These are phyloP conservation scores for Podotricha telesiphe DNA, from an alignment of 2,888 invertebrate species.

Conservation along the genomic window DNA sequence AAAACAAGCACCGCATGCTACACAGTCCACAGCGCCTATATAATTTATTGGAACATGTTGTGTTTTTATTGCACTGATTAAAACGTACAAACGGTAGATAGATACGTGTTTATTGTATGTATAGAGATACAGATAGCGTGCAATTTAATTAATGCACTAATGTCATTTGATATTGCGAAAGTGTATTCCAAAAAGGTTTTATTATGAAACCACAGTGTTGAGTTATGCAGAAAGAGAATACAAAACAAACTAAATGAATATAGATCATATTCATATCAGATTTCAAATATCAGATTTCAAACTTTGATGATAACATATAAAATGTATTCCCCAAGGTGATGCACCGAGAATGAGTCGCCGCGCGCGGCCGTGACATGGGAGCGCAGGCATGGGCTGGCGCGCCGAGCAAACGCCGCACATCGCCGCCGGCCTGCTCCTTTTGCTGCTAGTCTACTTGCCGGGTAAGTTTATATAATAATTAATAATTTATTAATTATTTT, in stretches of 20 bases:
- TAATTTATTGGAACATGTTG: neutral
- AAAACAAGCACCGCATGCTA: neutral
- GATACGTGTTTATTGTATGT: no score
- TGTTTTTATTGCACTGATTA: slow-evolving; percentile 1
- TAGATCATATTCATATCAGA: no score
- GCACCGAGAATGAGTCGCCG: slow-evolving; percentile 90
- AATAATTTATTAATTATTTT: no score
- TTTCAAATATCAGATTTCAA: no score
- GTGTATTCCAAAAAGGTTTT: no score
- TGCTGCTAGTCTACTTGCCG: slow-evolving; percentile 81
- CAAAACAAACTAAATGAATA: no score
- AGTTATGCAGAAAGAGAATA: no score
- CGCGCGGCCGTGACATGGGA: slow-evolving; percentile 90
- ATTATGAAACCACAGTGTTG: no score
- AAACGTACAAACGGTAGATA: slow-evolving; percentile 1
- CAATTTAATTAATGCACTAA: no score
- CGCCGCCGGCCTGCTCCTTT: slow-evolving; percentile 84
- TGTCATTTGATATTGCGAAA: no score
- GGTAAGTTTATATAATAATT: slow-evolving; percentile 55
- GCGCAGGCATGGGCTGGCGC: slow-evolving; percentile 96
- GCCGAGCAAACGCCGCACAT: slow-evolving; percentile 90
- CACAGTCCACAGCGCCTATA: neutral
- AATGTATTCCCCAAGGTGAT: slow-evolving; percentile 64
- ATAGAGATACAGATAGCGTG: no score
- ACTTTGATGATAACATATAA: neutral